phyloP scores from a whole-genome alignment of 2,888 invertebrate genomes.

The Dastarcus helophoroides region DNA sequence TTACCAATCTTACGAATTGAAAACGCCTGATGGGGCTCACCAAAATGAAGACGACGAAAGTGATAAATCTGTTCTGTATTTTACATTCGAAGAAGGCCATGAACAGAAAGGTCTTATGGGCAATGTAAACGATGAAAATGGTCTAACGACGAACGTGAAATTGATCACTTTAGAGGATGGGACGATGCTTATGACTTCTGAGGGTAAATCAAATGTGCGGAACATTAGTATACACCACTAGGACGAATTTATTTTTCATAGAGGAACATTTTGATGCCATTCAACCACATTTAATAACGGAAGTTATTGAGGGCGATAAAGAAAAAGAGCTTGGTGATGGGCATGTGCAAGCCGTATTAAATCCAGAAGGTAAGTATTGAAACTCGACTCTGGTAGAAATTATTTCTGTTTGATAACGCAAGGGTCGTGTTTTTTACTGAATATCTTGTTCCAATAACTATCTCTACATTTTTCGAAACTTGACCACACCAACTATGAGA shows the following conservation, averaged over 20 bases:
- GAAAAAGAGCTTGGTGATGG: slow-evolving; percentile 10
- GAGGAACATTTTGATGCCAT: slow-evolving; percentile 13
- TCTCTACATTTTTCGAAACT: no score
- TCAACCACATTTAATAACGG: slow-evolving; percentile 11
- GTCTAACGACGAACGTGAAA: slow-evolving; percentile 16
- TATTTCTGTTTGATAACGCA: no score
- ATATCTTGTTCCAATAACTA: no score
- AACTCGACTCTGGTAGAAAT: no score
- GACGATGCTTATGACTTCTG: slow-evolving; percentile 18
- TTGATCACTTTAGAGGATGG: slow-evolving; percentile 20
- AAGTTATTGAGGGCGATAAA: slow-evolving; percentile 6
- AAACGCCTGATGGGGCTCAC: slow-evolving; percentile 1
- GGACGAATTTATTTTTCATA: slow-evolving; percentile 5
- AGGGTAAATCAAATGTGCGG: slow-evolving; percentile 6
- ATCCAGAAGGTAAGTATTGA: no score
- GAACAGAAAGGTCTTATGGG: no score
- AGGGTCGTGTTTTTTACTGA: no score
- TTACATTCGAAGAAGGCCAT: slow-evolving; percentile 14
- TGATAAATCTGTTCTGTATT: slow-evolving; percentile 13
- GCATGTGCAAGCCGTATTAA: no score
- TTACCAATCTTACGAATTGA: not conserved
- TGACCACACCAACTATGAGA: no score
- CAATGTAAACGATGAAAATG: no score
- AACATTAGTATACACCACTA: not conserved
- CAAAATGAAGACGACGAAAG: slow-evolving; percentile 12